Base-by-base conservation (phyloP, 2,113 vertebrate genomes). In the Cyrtonyx montezumae region DNA sequence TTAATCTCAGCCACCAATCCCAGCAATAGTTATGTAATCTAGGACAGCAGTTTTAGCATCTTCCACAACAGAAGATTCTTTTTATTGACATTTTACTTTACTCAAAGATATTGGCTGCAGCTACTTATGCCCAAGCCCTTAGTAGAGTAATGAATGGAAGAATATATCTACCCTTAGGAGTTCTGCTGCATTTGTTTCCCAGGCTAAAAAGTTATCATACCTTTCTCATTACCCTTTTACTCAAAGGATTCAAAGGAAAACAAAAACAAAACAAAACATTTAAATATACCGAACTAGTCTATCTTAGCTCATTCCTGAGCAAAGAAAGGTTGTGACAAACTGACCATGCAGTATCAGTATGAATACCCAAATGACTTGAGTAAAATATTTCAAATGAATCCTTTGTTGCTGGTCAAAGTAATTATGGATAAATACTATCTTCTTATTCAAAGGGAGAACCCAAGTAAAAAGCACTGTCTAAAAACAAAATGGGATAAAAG, bases 381-480 rank as follows among this genome's bases (percentile, higher is more conserved):
- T 62, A 55, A 53, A 67, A 32, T 7, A 49, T 7, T 42, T 22
- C 6, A 46, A 5, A 67, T 3, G 9, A 56, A 36, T 15, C 9
- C 58, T 23, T 37, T 51, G 5, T 8, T 37, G 22, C 26, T 48
- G 40, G 58, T 11, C 8, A 70, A 49, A 80, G 55, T 16, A 34
- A 1, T 0, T 1, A 6, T 3, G 5, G 6, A 4, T 40, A 87
- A 88, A 28, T 12, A 37, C 13, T 23, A 32, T 22, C 25, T 65
- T 86, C 36, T 26, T 51, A 26, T 5, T 23, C 7, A 46, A 20
- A 34, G 19, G 20, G 42, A 55, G 5, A 69, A 75, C 0, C 26
- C 20, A 65, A 58, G 7, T 22, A 46, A 49, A 15, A 66, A 48
- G 9, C 3, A 19, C 18, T 66, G 13, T 43, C 22, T 32, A 13